Conservation (phyloP, 2,888 invertebrate genomes). For the Cistogaster globosa region DNA sequence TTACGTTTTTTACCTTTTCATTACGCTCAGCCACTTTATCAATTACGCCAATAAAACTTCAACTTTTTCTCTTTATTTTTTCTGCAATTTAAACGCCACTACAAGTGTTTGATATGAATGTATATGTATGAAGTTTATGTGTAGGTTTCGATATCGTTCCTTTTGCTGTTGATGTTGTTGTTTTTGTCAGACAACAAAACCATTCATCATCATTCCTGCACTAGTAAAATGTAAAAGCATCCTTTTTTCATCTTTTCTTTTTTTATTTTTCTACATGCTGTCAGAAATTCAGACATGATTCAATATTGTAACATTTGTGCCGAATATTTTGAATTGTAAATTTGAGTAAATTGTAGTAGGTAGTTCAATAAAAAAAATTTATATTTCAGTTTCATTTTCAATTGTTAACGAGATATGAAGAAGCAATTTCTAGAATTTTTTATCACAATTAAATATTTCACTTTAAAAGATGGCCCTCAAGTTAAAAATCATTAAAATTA, state of each 20-base stretch:
- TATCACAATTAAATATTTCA: too few species aligned
- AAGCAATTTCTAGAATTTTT: too few species aligned
- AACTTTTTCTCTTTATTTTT: conserved; percentile 39
- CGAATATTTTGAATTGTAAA: conserved; percentile 27
- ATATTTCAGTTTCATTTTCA: conserved; percentile 20
- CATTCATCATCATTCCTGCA: conserved; percentile 59
- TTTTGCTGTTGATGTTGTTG: conserved; percentile 11
- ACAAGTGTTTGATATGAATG: not conserved
- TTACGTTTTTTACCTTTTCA: conserved; percentile 61
- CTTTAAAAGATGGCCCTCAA: too few species aligned
- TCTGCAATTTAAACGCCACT: conserved; percentile 64
- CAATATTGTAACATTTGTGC: conserved; percentile 23
- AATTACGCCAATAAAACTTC: conserved; percentile 71
- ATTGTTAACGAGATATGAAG: not conserved
- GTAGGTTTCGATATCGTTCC: conserved; percentile 29
- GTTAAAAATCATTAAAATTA: too few species aligned
- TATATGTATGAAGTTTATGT: conserved; percentile 4
- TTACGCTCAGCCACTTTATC: conserved; percentile 71
- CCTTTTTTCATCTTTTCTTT: conserved; percentile 1
- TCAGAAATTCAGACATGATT: conserved; percentile 49
- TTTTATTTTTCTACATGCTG: conserved; percentile 14
- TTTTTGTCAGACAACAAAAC: conserved; percentile 43
- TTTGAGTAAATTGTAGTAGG: conserved; percentile 31
- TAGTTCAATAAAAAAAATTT: not conserved
- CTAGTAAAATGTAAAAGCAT: conserved; percentile 6